These are phyloP conservation scores for Anas bahamensis DNA, from an alignment of 2,797 vertebrate species.

Conservation along the genomic window DNA sequence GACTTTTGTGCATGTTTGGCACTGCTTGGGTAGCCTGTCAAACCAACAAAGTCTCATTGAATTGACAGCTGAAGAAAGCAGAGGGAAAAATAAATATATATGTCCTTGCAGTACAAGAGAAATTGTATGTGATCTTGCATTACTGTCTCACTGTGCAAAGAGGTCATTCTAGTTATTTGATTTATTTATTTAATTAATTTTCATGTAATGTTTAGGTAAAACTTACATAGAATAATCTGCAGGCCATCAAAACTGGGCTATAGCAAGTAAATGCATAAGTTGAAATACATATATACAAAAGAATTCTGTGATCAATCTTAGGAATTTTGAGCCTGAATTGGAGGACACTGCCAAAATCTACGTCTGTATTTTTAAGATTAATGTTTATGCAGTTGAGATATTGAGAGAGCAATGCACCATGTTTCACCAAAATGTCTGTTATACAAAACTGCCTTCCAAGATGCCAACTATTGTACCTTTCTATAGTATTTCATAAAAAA, in stretches of 20 bases:
- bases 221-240: not conserved
- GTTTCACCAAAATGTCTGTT: not conserved
- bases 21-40: conserved; percentile 17
- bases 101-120: not conserved
- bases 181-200: not conserved
- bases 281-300: not conserved
- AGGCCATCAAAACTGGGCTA: not conserved
- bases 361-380: not conserved
- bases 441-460: not conserved
- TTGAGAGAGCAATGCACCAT: not conserved
- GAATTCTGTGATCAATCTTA: not conserved
- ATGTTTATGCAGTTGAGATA: not conserved
- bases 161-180: not conserved
- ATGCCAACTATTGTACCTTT: not conserved
- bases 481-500: not conserved
- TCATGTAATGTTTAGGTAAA: not conserved
- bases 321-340: not conserved
- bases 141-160: not conserved
- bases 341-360: not conserved
- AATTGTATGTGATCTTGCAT: not conserved
- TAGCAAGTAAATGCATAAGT: not conserved
- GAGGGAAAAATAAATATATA: not conserved
- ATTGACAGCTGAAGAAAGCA: not conserved
- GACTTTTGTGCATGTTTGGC: conserved; percentile 21
- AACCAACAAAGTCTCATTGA: not conserved